phyloP scores from a whole-genome alignment of 2,113 vertebrate genomes.

The Columba livia region DNA sequence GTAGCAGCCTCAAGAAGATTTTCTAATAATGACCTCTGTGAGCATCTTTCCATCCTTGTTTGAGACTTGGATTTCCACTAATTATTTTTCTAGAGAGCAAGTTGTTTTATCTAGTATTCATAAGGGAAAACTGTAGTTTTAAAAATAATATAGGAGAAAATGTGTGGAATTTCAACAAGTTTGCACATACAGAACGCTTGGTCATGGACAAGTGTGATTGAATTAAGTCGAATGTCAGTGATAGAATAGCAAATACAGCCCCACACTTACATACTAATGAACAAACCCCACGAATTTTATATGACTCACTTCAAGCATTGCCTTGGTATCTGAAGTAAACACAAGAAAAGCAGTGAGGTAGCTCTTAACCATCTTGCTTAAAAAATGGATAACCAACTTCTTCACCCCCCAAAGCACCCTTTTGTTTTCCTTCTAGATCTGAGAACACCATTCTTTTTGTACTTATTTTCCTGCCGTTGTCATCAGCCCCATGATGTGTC shows the following conservation, averaged over 20 bases:
- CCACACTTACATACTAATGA: neutral
- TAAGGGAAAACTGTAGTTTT: neutral
- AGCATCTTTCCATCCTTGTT: neutral
- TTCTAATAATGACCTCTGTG: neutral
- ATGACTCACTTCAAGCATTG: neutral
- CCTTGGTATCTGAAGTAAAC: neutral
- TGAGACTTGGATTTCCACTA: neutral
- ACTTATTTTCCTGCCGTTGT: neutral
- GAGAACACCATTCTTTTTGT: neutral
- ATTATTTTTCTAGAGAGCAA: slow-evolving; percentile 5
- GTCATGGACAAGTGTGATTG: neutral
- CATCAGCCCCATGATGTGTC: neutral
- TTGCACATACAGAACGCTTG: neutral
- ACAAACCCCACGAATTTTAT: neutral
- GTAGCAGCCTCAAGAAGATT: neutral
- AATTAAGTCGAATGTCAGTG: neutral
- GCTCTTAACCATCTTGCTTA: neutral
- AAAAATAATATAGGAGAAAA: neutral
- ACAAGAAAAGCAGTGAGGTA: neutral
- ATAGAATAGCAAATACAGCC: neutral
- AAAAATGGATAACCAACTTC: neutral
- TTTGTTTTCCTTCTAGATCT: neutral
- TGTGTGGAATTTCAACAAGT: neutral
- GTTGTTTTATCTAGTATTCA: neutral
- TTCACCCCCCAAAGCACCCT: neutral